phyloP scores from a whole-genome alignment of 2,797 vertebrate genomes.

The Melanotaenia pygmaea region DNA sequence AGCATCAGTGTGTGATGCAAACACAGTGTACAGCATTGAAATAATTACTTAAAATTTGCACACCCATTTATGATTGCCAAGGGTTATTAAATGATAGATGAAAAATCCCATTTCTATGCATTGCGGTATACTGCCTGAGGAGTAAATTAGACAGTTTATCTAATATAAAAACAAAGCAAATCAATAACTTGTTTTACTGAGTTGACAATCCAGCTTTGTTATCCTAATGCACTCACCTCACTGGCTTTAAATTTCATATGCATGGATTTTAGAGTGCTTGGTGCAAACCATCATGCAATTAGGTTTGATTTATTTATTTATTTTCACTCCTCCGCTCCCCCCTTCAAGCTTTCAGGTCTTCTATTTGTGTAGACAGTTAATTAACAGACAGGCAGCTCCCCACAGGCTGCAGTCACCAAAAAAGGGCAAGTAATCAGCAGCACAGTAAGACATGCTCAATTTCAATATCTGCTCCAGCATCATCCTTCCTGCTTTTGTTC shows the following conservation, averaged over 20 bases:
- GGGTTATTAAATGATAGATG: conserved; percentile 14
- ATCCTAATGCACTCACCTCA: conserved; percentile 41
- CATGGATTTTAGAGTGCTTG: conserved; percentile 57
- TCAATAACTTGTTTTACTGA: conserved; percentile 56
- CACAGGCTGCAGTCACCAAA: conserved; percentile 14
- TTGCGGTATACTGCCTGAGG: not conserved
- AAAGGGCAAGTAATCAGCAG: conserved; percentile 9
- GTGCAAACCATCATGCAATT: conserved; percentile 59
- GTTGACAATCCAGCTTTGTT: conserved; percentile 28
- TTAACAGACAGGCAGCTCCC: conserved; percentile 53
- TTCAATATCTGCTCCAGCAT: conserved; percentile 24
- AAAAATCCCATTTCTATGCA: conserved; percentile 1
- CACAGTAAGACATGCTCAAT: conserved; percentile 29
- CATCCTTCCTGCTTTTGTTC: conserved; percentile 1
- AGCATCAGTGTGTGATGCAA: not conserved
- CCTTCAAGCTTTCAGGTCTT: conserved; percentile 29
- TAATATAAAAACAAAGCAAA: conserved; percentile 50
- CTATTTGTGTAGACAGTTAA: conserved; percentile 59
- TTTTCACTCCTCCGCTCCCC: not conserved
- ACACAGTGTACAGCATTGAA: not conserved
- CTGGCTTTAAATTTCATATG: conserved; percentile 55
- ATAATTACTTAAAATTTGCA: conserved; percentile 4
- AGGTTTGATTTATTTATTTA: conserved; percentile 46
- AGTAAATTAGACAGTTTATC: conserved; percentile 36
- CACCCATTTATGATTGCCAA: not conserved